Evolutionary conservation across 2,888 invertebrate species (phyloP), one percentile per base, ranked within the genome.

Genomic region (Ceriagrion tenellum): DNA sequence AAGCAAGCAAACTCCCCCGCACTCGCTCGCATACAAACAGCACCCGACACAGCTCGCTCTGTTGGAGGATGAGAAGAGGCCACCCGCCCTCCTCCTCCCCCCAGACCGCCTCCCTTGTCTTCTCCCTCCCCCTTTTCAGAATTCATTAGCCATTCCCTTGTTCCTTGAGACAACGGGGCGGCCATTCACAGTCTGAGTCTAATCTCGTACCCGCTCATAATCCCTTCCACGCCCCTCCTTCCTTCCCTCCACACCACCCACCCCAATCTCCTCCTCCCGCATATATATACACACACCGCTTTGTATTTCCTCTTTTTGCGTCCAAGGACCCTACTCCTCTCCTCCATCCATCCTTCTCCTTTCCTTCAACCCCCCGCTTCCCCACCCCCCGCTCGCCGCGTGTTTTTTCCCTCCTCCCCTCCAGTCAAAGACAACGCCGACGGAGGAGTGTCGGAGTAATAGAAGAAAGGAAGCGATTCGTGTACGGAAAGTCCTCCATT

Each of bases 121-220:
- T 8, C 59, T 23, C 63, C 20, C 59, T 4, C 63, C 59, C 91
- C 40, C 93, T 69, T 81, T 93, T 69, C 35, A 69, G 93, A 93
- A 93, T 93, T 93, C 93, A 93, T 93, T 93, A 93, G 93, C 93
- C 56, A 59, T 91, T 93, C 93, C 93, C 69, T 35, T 63, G 63
- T 93, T 40, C 47, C 93, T 93, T 93, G 93, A 93, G 93, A 69
- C 93, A 93, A 93, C 93, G 93, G 93, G 59, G 59, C 30, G 93
- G 69, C 93, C 93, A 93, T 93, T 93, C 93, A 30, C 63, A 93
- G 47, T 74, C 74, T 69, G 69, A 26, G 93, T 69, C 69, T 93
- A 93, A 93, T 93, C 69, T 91, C 59, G 90, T 59, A 59, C 35
- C 56, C 90, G 35, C 90, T 91, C 47, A 91, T 91, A 93, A 93